Evolutionary conservation across 2,888 invertebrate species (phyloP).

Genomic region (Sipha maydis): DNA sequence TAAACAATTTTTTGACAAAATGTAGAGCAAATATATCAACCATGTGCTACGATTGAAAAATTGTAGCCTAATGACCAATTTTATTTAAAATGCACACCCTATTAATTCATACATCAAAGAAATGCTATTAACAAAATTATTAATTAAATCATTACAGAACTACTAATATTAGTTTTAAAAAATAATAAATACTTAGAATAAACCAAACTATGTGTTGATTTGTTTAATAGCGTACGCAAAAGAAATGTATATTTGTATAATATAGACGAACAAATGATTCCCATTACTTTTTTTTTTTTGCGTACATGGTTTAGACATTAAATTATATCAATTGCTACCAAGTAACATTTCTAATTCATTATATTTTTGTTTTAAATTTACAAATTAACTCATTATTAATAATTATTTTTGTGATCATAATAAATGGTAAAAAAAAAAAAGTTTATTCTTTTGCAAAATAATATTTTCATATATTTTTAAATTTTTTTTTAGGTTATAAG

Average conservation of each 20-base stretch:
- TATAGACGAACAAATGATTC: constrained; percentile 21
- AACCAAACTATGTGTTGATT: constrained; percentile 43
- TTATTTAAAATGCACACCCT: constrained; percentile 49
- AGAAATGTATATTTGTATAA: constrained; percentile 23
- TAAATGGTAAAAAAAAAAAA: constrained; percentile 14
- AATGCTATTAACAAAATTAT: constrained; percentile 53
- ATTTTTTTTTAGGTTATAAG: constrained; percentile 40
- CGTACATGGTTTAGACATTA: constrained; percentile 46
- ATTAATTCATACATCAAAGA: constrained; percentile 45
- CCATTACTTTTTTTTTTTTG: constrained; percentile 25
- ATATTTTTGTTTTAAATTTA: constrained; percentile 44
- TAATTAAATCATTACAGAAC: constrained; percentile 58
- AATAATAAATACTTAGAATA: constrained; percentile 57
- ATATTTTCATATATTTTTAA: constrained; percentile 32
- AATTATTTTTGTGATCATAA: constrained; percentile 25
- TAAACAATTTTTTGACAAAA: constrained; percentile 13
- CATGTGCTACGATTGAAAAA: constrained; percentile 18
- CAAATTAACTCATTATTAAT: constrained; percentile 50
- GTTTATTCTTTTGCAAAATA: constrained; percentile 38
- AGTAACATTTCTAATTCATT: constrained; percentile 24
- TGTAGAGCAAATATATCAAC: constrained; percentile 33
- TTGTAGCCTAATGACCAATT: constrained; percentile 42
- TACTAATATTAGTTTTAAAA: constrained; percentile 61
- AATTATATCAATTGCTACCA: not conserved
- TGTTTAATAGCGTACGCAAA: constrained; percentile 55